Evolutionary conservation across 2,888 invertebrate genomes (phyloP).

Genomic region (Lapara coniferarum): DNA sequence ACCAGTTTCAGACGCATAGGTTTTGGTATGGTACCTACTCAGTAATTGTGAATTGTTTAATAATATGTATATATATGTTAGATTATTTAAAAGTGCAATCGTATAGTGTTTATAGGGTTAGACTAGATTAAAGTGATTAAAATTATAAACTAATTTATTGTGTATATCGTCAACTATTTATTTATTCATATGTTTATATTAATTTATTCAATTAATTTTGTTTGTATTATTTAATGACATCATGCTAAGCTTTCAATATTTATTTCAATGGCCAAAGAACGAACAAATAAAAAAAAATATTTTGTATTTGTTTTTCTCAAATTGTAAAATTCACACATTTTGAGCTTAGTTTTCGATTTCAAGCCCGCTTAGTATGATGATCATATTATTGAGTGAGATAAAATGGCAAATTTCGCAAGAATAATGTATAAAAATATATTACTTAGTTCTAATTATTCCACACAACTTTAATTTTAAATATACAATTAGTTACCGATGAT

Average conservation of each 20-base stretch:
- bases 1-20: background rate
- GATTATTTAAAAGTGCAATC: constrained; percentile 76
- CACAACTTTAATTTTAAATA: constrained; percentile 23
- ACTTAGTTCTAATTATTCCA: constrained; percentile 32
- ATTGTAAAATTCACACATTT: constrained; percentile 22
- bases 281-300: background rate
- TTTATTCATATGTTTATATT: background rate
- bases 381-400: constrained; percentile 37
- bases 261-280: background rate
- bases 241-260: constrained; percentile 13
- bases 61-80: constrained; percentile 52
- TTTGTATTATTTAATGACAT: background rate
- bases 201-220: background rate
- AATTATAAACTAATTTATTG: constrained; percentile 16
- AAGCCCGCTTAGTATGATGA: constrained; percentile 21
- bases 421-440: constrained; percentile 28
- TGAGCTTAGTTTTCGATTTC: constrained; percentile 20
- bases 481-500: constrained; percentile 29
- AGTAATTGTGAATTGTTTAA: constrained; percentile 38
- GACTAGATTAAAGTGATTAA: constrained; percentile 43
- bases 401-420: constrained; percentile 7
- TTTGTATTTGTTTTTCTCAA: background rate
- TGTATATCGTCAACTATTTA: constrained; percentile 9
- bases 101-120: constrained; percentile 57
- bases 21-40: constrained; percentile 35